These are phyloP conservation scores for Pterocles orientalis DNA, from an alignment of 2,113 vertebrate species.

Conservation along the genomic window DNA sequence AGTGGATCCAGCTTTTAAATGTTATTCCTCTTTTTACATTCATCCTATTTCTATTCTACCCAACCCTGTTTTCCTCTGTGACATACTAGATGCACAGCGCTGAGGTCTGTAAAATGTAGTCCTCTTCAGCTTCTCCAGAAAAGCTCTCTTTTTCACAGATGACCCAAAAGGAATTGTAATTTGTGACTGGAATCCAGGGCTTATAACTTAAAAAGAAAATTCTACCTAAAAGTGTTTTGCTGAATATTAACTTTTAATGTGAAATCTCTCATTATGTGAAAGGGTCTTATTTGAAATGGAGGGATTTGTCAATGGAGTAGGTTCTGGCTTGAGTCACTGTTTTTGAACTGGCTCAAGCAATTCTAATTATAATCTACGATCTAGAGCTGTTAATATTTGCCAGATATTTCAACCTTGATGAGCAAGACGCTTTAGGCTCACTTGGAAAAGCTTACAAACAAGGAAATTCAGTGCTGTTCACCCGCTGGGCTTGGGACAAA, in stretches of 20 bases:
- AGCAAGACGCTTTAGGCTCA: constrained; percentile 59
- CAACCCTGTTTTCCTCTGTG: background rate
- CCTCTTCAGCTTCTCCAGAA: background rate
- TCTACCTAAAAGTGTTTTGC: background rate
- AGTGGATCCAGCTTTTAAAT: background rate
- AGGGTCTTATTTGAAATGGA: background rate
- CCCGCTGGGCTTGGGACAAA: constrained; percentile 22
- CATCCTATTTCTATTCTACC: background rate
- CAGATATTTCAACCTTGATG: constrained; percentile 55
- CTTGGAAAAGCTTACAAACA: constrained; percentile 66
- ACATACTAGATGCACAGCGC: background rate
- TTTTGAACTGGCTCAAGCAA: constrained; percentile 36
- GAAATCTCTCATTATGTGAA: background rate
- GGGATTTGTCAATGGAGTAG: background rate
- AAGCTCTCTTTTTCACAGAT: background rate
- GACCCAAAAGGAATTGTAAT: background rate
- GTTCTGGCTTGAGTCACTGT: background rate
- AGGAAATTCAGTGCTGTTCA: constrained; percentile 27
- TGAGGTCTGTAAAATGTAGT: background rate
- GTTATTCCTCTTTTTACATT: background rate
- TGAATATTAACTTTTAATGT: background rate
- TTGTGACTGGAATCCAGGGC: background rate
- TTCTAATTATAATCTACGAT: constrained; percentile 33
- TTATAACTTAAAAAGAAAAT: background rate
- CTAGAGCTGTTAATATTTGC: constrained; percentile 40